Percentiles rank a stretch among this genome's conserved stretches.
Evolutionary conservation across 1,140 invertebrate genomes (phyloP).

Genomic region (Phthorimaea operculella): DNA sequence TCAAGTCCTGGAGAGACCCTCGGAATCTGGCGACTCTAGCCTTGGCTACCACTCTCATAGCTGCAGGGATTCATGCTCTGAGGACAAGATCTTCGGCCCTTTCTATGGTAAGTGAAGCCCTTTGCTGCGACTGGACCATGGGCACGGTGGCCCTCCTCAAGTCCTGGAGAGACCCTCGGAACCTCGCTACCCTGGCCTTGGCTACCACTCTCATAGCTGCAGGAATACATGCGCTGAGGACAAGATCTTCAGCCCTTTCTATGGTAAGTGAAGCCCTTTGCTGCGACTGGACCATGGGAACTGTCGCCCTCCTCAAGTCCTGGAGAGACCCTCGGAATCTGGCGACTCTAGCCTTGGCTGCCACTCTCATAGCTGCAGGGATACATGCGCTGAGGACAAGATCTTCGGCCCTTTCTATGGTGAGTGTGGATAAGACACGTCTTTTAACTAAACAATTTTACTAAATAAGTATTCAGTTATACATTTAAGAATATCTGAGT

Average conservation of each 20-base stretch:
- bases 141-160: conserved; percentile 91
- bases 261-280: conserved; percentile 88
- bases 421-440: too few species aligned
- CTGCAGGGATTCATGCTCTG: conserved; percentile 75
- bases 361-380: conserved; percentile 71
- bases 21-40: conserved; percentile 87
- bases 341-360: conserved; percentile 81
- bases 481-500: too few species aligned
- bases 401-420: conserved; percentile 85
- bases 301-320: conserved; percentile 86
- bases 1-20: conserved; percentile 81
- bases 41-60: conserved; percentile 74
- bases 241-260: conserved; percentile 78
- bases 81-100: conserved; percentile 77
- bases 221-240: conserved; percentile 73
- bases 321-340: conserved; percentile 87
- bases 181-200: conserved; percentile 82
- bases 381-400: conserved; percentile 74
- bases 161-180: conserved; percentile 82
- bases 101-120: conserved; percentile 82
- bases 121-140: conserved; percentile 99
- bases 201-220: conserved; percentile 75
- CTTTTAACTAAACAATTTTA: too few species aligned
- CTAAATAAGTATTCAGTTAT: too few species aligned
- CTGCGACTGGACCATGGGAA: conserved; percentile 99